phyloP scores from a whole-genome alignment of 1,140 invertebrate species.

The Branchinecta lynchi region DNA sequence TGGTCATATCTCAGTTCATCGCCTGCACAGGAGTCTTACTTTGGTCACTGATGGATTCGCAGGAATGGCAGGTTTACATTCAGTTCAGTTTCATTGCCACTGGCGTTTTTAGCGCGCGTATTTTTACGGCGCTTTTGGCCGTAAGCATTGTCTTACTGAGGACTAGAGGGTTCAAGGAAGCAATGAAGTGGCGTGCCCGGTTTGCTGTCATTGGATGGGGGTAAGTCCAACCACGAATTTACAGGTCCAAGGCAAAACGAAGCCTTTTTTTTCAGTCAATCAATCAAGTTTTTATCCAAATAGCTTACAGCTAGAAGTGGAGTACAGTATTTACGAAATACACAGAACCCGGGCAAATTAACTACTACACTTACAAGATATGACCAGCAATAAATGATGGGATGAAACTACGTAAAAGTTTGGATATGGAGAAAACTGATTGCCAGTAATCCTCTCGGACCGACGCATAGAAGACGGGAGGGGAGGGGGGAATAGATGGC shows the following conservation, averaged over 20 bases:
- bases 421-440: too few relatives aligned
- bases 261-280: too few relatives aligned
- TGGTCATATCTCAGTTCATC: slow-evolving; percentile 57
- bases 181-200: slow-evolving; percentile 51
- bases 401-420: too few relatives aligned
- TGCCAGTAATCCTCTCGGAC: too few relatives aligned
- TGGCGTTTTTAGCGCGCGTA: slow-evolving; percentile 55
- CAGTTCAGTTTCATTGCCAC: slow-evolving; percentile 54
- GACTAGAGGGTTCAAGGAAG: slow-evolving; percentile 59
- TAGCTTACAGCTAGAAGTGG: too few relatives aligned
- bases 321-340: too few relatives aligned
- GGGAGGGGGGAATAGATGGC: too few relatives aligned
- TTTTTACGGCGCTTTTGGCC: slow-evolving; percentile 69
- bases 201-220: slow-evolving; percentile 61
- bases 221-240: slow-evolving; percentile 32
- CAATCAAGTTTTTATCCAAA: too few relatives aligned
- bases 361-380: too few relatives aligned
- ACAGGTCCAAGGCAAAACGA: neutral
- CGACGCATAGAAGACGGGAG: too few relatives aligned
- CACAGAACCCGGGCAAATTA: too few relatives aligned
- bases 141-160: slow-evolving; percentile 62
- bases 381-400: too few relatives aligned
- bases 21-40: slow-evolving; percentile 50
- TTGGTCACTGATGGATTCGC: slow-evolving; percentile 39
- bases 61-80: slow-evolving; percentile 41